Evolutionary conservation across 2,113 vertebrate species (phyloP).

Genomic region (Girardinichthys multiradiatus): DNA sequence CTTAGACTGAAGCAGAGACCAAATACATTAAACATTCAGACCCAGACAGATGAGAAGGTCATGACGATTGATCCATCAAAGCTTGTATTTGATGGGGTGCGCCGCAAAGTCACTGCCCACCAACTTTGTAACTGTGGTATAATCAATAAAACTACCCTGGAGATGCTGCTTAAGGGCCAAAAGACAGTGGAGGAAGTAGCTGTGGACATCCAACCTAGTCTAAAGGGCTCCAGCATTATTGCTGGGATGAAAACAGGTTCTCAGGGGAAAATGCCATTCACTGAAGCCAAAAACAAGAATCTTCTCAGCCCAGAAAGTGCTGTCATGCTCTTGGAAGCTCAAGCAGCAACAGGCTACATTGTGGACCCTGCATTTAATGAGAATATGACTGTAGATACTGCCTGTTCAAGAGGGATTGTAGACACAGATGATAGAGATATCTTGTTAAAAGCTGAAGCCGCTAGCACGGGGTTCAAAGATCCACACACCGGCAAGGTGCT

Average conservation of each 20-base stretch:
- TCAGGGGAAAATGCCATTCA: slow-evolving; percentile 88
- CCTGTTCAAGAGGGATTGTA: slow-evolving; percentile 90
- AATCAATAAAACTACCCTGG: slow-evolving; percentile 87
- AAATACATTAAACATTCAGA: slow-evolving; percentile 73
- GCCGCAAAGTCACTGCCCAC: slow-evolving; percentile 91
- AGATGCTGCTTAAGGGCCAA: slow-evolving; percentile 88
- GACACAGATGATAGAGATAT: slow-evolving; percentile 90
- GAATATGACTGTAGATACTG: slow-evolving; percentile 87
- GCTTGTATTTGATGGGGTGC: slow-evolving; percentile 88
- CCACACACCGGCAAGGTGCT: slow-evolving; percentile 91
- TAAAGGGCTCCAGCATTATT: slow-evolving; percentile 90
- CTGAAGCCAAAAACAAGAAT: slow-evolving; percentile 89
- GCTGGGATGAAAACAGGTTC: slow-evolving; percentile 85
- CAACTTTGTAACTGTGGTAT: slow-evolving; percentile 92
- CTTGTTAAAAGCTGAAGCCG: slow-evolving; percentile 91
- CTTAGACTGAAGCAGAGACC: slow-evolving; percentile 86
- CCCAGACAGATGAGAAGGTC: slow-evolving; percentile 88
- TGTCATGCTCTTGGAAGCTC: slow-evolving; percentile 91
- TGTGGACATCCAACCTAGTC: slow-evolving; percentile 86
- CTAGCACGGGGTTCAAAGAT: slow-evolving; percentile 91
- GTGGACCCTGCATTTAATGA: slow-evolving; percentile 90
- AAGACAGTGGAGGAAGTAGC: slow-evolving; percentile 89
- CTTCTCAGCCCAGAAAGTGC: slow-evolving; percentile 85
- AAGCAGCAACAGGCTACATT: slow-evolving; percentile 93
- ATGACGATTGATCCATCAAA: slow-evolving; percentile 86